Conservation (phyloP, 2,888 invertebrate species). For the Ectemnius cavifrons region DNA sequence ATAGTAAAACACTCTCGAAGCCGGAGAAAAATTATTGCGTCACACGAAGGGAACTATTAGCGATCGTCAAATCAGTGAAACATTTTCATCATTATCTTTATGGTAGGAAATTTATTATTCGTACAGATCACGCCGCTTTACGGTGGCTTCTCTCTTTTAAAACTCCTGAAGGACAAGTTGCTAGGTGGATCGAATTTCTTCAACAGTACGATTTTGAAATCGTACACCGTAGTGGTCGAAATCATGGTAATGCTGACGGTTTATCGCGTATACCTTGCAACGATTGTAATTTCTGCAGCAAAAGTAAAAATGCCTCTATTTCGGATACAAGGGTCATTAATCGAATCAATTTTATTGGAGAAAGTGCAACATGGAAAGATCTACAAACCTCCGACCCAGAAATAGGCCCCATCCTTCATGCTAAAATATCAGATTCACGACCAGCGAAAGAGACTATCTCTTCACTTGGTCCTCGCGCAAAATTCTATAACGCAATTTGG, state of each 20-base stretch:
- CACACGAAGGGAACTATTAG: not conserved
- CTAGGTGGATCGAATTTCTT: not conserved
- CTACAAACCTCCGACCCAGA: too few relatives aligned
- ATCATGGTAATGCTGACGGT: not conserved
- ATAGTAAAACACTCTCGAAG: conserved; percentile 29
- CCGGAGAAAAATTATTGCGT: conserved; percentile 5
- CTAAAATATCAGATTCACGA: too few relatives aligned
- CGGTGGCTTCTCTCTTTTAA: conserved; percentile 4
- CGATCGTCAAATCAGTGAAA: too few relatives aligned
- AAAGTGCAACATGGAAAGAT: too few relatives aligned
- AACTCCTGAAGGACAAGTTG: not conserved
- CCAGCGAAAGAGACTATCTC: too few relatives aligned
- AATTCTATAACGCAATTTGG: too few relatives aligned
- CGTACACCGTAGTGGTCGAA: not conserved
- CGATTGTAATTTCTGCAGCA: too few relatives aligned
- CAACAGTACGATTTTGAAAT: conserved; percentile 8
- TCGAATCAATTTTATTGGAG: conserved; percentile 17
- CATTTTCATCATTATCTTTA: conserved; percentile 3
- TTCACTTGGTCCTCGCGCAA: too few relatives aligned
- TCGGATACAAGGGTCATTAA: too few relatives aligned
- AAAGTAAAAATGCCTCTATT: too few relatives aligned
- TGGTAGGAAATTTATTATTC: not conserved
- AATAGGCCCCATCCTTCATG: too few relatives aligned
- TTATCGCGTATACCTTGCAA: not conserved
- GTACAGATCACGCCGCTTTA: not conserved